These are phyloP conservation scores for Neosilurus mollespiculum DNA, from an alignment of 2,797 vertebrate genomes.

Conservation along the genomic window DNA sequence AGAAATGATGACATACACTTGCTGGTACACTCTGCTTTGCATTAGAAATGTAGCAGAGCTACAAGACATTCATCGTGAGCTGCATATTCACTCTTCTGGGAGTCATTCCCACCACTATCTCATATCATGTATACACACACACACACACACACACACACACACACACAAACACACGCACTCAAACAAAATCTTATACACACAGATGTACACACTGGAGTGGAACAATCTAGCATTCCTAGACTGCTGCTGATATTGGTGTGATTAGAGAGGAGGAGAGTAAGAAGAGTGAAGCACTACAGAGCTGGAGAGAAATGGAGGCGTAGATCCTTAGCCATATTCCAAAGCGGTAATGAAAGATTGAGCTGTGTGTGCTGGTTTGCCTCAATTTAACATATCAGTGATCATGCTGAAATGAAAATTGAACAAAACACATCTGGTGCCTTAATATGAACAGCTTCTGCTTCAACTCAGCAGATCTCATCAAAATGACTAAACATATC, in stretches of 20 bases:
- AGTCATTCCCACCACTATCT: conserved; percentile 21
- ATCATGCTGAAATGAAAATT: conserved; percentile 1
- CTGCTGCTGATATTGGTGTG: conserved; percentile 38
- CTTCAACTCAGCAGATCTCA: background rate
- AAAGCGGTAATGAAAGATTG: conserved; percentile 16
- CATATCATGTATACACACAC: conserved; percentile 20
- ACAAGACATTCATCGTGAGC: conserved; percentile 36
- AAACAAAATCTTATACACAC: conserved; percentile 14
- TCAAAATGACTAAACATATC: background rate
- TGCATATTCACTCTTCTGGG: conserved; percentile 34
- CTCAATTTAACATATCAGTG: conserved; percentile 16
- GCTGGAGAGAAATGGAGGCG: conserved; percentile 14
- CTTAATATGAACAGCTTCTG: background rate
- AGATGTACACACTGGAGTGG: conserved; percentile 10
- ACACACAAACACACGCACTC: conserved; percentile 1
- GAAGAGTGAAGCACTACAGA: conserved; percentile 30
- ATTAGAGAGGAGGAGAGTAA: conserved; percentile 28
- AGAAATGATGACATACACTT: conserved; percentile 58
- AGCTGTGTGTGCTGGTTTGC: conserved; percentile 14
- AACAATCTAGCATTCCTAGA: conserved; percentile 33
- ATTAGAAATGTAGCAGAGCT: conserved; percentile 54
- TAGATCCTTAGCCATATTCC: background rate
- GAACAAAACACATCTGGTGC: conserved; percentile 18
- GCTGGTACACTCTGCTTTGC: conserved; percentile 62
- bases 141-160: conserved; percentile 1